Base-by-base conservation (phyloP, 2,888 invertebrate genomes). In the Cephus sareptanus region DNA sequence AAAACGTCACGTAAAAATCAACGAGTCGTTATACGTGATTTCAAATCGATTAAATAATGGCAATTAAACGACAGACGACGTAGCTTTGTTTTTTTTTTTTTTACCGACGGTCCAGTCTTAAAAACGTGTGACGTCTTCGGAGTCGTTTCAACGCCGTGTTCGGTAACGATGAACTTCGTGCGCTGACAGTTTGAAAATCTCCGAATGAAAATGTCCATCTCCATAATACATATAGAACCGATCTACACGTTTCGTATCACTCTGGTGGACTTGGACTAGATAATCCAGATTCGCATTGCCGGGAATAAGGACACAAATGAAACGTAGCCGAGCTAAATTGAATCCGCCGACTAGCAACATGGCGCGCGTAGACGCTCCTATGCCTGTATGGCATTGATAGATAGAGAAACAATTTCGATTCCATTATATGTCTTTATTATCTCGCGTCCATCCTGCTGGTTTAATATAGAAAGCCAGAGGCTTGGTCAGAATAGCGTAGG, bases 381-480 rank as follows among this genome's bases (percentile, higher is more conserved):
- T 56, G 56, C 56, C 56, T 85, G 87, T 85, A 86, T 87, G 89
- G 88, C 87, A 91, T 89, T 90, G 88, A 90, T 90, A 91, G 90
- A 90, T 90, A 91, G 89, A 90, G 89, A 90, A 90, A 90, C 89
- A 91, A 91, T 91, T 90, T 90, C 89, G 88, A 91, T 90, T 90
- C 89, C 86, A 91, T 91, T 91, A 90, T 90, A 88, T 79, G 89
- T 89, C 89, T 91, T 89, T 90, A 90, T 90, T 91, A 90, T 90
- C 89, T 90, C 85, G 84, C 82, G 85, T 84, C 85, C 85, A 85
- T 88, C 85, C 89, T 83, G 83, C 83, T 85, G 84, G 89, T 89
- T 90, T 90, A 90, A 89, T 90, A 89, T 89, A 87, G 87, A 81
- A 82, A 85, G 85, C 83, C 83, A 85, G 84, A 86, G 85, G 80